A percentile compares a stretch with the other conserved stretches of the same genome.
phyloP scores from a whole-genome alignment of 2,797 vertebrate genomes.

The Pempheris klunzingeri region DNA sequence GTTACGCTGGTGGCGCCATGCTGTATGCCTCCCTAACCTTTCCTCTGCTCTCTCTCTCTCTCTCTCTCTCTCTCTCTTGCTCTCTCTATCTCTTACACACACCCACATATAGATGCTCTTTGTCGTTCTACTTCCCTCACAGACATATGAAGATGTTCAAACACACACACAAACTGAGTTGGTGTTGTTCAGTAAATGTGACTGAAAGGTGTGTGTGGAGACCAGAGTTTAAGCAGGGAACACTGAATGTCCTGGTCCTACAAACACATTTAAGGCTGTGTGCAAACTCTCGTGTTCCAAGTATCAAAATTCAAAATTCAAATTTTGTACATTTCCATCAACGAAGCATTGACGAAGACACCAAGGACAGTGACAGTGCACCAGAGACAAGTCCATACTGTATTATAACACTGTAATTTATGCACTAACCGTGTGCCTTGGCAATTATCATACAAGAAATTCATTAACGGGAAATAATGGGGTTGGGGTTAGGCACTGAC shows the following conservation, averaged over 20 bases:
- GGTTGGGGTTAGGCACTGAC: too few relatives aligned
- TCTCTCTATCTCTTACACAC: too few relatives aligned
- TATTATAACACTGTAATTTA: neutral
- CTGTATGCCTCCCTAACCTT: conserved; percentile 28
- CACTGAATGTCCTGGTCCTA: neutral
- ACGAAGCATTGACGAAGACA: neutral
- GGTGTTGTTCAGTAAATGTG: conserved; percentile 15
- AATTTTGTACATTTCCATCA: neutral
- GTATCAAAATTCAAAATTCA: too few relatives aligned
- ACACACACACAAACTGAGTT: conserved; percentile 4
- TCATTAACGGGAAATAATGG: too few relatives aligned
- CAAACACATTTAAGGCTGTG: neutral
- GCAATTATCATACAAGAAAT: too few relatives aligned
- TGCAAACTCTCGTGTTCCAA: neutral
- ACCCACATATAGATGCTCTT: neutral
- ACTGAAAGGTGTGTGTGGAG: conserved; percentile 29
- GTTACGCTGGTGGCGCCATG: conserved; percentile 39
- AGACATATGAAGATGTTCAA: neutral
- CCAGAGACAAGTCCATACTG: too few relatives aligned
- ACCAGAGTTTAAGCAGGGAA: conserved; percentile 16
- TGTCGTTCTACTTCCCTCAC: neutral
- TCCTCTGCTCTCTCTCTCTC: neutral
- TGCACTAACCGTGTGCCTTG: too few relatives aligned
- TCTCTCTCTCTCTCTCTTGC: neutral
- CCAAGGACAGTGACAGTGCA: too few relatives aligned